A percentile compares a stretch with the other conserved stretches of the same genome.
Conservation (phyloP, 2,113 vertebrate species). For the Nyctereutes procyonoides region DNA sequence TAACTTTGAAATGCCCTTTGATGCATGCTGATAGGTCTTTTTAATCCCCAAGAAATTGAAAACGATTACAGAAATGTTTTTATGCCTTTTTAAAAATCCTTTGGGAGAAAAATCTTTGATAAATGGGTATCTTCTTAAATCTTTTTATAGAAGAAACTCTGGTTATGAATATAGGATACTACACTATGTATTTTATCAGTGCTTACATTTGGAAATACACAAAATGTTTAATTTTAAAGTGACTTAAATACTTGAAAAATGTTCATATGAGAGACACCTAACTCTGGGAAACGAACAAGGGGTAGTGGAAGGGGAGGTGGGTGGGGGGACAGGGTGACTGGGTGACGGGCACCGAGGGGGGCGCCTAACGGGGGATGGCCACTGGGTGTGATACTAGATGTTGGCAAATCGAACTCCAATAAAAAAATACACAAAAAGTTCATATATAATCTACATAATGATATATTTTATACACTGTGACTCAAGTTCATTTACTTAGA, state of each 20-base stretch:
- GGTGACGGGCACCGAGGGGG: too few relatives aligned
- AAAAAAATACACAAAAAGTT: neutral
- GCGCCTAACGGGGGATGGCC: too few relatives aligned
- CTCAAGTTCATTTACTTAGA: neutral
- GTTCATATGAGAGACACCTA: neutral
- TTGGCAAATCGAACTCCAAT: too few relatives aligned
- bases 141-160: slow-evolving; percentile 43
- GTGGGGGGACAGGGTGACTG: too few relatives aligned
- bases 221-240: slow-evolving; percentile 39
- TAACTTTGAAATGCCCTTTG: slow-evolving; percentile 21
- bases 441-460: neutral
- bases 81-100: neutral
- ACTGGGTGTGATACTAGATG: too few relatives aligned
- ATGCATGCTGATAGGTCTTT: slow-evolving; percentile 7
- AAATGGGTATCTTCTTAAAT: neutral
- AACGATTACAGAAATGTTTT: slow-evolving; percentile 44
- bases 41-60: slow-evolving; percentile 15
- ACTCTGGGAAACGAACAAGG: too few relatives aligned
- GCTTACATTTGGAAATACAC: slow-evolving; percentile 37
- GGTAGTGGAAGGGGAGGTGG: too few relatives aligned
- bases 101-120: slow-evolving; percentile 47
- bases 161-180: slow-evolving; percentile 26
- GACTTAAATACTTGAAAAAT: neutral
- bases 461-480: neutral
- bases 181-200: neutral